Evolutionary conservation across 2,113 vertebrate genomes (phyloP), one percentile per base, ranked within the genome.

Genomic region (Sclerurus mexicanus): DNA sequence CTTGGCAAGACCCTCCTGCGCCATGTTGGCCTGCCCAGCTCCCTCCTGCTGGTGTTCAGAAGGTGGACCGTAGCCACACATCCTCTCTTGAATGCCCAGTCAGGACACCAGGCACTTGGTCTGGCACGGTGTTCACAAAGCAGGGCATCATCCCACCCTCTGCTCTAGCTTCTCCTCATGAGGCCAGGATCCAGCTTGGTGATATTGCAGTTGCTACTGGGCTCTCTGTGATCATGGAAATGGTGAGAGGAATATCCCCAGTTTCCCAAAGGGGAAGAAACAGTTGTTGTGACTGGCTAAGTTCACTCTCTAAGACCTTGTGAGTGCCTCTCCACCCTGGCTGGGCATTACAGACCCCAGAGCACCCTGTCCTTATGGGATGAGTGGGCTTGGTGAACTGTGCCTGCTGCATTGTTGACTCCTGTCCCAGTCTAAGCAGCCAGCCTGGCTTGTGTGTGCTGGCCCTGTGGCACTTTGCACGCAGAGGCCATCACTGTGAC

Each of bases 21-120:
- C 35, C 19, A 24, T 67, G 50, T 50, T 35, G 35, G 35, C 40
- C 23, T 85, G 40, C 56, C 28, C 21, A 53, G 46, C n/a, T 87
- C 50, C 50, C 50, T 53, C 24, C 12, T 79, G 28, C 31, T 49
- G 10, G 14, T 58, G 25, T 24, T 82, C 44, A 66, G 21, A 74
- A 71, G 64, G 82, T n/a, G 33, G 33, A 52, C 20, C 1, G 2
- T 35, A 30, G 69, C 42, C 33, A 4, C 4, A 6, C 0, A 0
- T 52, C 24, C 52, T 66, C 21, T 86, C 59, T 55, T 53, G 44
- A 55, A 69, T 60, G n/a, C 60, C n/a, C 42, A 27, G 5, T 0
- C 3, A 3, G 24, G 49, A 24, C 40, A 76, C 16, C 2, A 9
- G 46, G 52, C 12, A 22, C 30, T 75, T 63, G 68, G 42, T n/a